Evolutionary conservation across 2,888 invertebrate species (phyloP).

Genomic region (Meta bourneti): DNA sequence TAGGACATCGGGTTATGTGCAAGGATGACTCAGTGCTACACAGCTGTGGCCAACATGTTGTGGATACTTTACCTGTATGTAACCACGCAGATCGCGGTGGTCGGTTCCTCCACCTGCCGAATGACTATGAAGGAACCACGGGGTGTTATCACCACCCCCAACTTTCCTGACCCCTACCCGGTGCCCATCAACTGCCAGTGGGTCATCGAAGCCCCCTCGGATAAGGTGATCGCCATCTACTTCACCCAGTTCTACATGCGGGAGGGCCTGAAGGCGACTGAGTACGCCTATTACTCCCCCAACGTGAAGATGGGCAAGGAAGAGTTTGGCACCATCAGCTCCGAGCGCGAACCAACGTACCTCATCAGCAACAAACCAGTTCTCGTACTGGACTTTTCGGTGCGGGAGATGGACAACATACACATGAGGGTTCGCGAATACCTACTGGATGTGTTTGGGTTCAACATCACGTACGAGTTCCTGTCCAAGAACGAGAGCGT

Average conservation of each 20-base stretch:
- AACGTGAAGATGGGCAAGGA: conserved; percentile 74
- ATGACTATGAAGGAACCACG: conserved; percentile 64
- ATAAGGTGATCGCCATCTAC: conserved; percentile 88
- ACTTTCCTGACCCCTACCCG: conserved; percentile 90
- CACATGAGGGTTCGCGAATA: conserved; percentile 91
- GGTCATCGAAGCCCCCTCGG: conserved; percentile 87
- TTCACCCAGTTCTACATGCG: conserved; percentile 91
- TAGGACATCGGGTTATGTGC: background rate
- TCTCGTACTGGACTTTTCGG: conserved; percentile 88
- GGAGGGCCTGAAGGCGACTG: conserved; percentile 78
- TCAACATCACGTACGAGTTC: conserved; percentile 95
- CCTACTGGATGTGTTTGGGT: conserved; percentile 92
- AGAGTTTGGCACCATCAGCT: conserved; percentile 73
- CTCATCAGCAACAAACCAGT: conserved; percentile 85
- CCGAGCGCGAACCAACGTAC: conserved; percentile 78
- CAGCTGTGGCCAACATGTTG: conserved; percentile 7
- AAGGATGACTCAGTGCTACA: background rate
- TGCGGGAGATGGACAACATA: conserved; percentile 84
- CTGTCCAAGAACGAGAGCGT: conserved; percentile 81
- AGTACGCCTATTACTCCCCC: conserved; percentile 79
- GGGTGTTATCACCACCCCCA: conserved; percentile 90
- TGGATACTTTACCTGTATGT: conserved; percentile 14
- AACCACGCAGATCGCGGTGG: background rate
- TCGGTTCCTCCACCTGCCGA: conserved; percentile 34
- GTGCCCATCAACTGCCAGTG: conserved; percentile 93